These are phyloP conservation scores for Macrosoma leucophasiata DNA, from an alignment of 2,888 invertebrate genomes.

Conservation along the genomic window DNA sequence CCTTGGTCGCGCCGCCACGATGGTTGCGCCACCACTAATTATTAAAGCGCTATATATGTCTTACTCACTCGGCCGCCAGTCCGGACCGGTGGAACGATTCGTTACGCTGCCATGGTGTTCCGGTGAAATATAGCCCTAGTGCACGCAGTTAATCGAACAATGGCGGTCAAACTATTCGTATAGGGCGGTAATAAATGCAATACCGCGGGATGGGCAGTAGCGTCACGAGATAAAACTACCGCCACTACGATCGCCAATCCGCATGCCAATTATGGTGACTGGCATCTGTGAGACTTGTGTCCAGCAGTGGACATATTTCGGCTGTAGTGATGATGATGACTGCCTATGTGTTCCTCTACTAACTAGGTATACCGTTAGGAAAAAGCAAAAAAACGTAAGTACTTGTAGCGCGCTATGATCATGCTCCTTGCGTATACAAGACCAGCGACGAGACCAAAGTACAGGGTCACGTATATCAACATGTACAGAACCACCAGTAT, in stretches of 20 bases:
- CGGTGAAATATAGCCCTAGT: no score
- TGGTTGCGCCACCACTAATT: no score
- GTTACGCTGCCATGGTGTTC: no score
- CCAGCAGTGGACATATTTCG: not conserved
- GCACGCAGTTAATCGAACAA: no score
- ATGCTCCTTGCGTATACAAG: conserved; percentile 50
- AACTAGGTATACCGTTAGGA: not conserved
- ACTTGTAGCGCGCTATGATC: conserved; percentile 36
- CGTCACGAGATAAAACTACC: no score
- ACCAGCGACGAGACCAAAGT: conserved; percentile 51
- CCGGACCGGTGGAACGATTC: not conserved
- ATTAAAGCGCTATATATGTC: no score
- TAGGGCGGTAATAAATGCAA: no score
- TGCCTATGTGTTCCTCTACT: not conserved
- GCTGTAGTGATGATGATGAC: not conserved
- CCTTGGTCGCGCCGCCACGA: no score
- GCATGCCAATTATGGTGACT: not conserved
- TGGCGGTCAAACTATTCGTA: no score
- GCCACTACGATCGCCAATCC: no score
- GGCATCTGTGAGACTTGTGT: not conserved
- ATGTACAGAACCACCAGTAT: conserved; percentile 48
- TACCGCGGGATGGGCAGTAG: no score
- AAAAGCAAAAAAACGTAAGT: conserved; percentile 19
- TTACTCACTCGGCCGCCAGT: no score
- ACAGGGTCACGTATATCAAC: conserved; percentile 43